Percentiles rank a stretch among this genome's conserved stretches.
These are phyloP conservation scores for Poecilia gillii DNA, from an alignment of 2,797 vertebrate genomes.

Conservation along the genomic window DNA sequence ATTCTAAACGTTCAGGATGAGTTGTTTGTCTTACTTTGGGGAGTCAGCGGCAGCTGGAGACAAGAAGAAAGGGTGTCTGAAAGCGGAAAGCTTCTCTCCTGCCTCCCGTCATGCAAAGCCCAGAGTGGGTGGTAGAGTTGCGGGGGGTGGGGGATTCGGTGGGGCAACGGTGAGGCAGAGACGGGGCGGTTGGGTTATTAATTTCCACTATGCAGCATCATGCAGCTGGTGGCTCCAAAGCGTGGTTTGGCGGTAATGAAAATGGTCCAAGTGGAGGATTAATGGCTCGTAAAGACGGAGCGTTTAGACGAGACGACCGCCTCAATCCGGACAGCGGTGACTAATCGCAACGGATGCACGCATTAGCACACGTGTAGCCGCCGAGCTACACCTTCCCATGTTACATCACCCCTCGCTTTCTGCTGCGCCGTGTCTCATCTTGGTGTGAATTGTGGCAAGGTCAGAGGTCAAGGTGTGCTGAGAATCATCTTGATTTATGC, in stretches of 20 bases:
- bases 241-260: conserved; percentile 97
- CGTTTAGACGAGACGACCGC: conserved; percentile 97
- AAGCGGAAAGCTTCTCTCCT: conserved; percentile 89
- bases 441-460: conserved; percentile 92
- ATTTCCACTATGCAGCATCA: conserved; percentile 95
- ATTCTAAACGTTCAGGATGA: conserved; percentile 91
- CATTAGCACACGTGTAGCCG: conserved; percentile 22
- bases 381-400: conserved; percentile 10
- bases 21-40: conserved; percentile 87
- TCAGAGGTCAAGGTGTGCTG: conserved; percentile 96
- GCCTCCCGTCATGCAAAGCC: conserved; percentile 86
- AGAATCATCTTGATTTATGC: conserved; percentile 99
- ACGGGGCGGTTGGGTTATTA: conserved; percentile 89
- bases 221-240: conserved; percentile 95
- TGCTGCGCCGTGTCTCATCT: conserved; percentile 59
- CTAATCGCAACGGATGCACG: conserved; percentile 84
- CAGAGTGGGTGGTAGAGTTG: conserved; percentile 60
- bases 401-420: conserved; percentile 36
- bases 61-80: conserved; percentile 38
- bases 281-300: conserved; percentile 99
- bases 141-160: conserved; percentile 8
- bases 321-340: conserved; percentile 93
- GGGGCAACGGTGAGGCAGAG: conserved; percentile 54
- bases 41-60: conserved; percentile 60
- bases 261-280: conserved; percentile 98